phyloP scores from a whole-genome alignment of 2,113 vertebrate species.

The Vimba vimba region DNA sequence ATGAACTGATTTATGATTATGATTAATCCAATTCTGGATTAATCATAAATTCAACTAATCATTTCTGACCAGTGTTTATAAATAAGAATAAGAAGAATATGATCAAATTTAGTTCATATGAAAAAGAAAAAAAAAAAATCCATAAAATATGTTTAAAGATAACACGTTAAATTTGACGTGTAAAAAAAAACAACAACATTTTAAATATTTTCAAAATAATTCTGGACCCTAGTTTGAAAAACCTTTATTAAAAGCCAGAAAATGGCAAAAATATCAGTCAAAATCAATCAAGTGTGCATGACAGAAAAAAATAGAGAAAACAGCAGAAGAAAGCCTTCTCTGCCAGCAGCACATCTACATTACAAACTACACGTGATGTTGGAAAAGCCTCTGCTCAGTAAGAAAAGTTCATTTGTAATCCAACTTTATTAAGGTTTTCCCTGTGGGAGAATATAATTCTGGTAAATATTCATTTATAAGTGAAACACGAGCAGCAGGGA shows the following conservation, averaged over 20 bases:
- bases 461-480: neutral
- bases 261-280: neutral
- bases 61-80: neutral
- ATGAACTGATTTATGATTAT: neutral
- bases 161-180: neutral
- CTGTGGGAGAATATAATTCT: neutral
- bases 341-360: neutral
- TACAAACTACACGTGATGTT: neutral
- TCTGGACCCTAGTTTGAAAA: neutral
- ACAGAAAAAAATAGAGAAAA: neutral
- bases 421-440: slow-evolving; percentile 2
- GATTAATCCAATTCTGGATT: neutral
- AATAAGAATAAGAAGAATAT: neutral
- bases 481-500: neutral
- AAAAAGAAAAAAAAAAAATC: too few relatives aligned
- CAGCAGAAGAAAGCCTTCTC: neutral
- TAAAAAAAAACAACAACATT: neutral
- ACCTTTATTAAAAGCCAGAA: neutral
- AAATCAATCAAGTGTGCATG: neutral
- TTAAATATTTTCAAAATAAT: neutral
- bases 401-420: slow-evolving; percentile 16
- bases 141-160: neutral
- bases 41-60: too few relatives aligned
- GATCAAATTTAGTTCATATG: neutral
- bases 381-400: neutral